phyloP scores from a whole-genome alignment of 2,113 vertebrate species.

The Taurulus bubalis region DNA sequence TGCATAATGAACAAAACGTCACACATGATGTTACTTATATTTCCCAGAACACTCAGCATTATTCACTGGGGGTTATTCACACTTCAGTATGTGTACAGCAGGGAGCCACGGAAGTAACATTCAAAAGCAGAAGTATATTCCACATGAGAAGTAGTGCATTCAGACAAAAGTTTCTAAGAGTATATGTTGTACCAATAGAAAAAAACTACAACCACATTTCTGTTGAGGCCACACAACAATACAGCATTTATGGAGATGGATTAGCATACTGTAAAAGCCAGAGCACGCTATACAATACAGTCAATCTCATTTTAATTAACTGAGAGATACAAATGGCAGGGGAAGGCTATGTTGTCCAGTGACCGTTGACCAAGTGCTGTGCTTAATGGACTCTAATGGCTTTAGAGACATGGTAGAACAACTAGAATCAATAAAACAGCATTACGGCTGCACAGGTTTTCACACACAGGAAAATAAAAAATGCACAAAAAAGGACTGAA shows the following conservation, averaged over 20 bases:
- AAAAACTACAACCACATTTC: background rate
- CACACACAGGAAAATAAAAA: slow-evolving; percentile 16
- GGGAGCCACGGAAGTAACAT: background rate
- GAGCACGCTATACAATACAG: background rate
- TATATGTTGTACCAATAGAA: background rate
- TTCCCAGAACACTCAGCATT: slow-evolving; percentile 15
- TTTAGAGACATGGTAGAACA: slow-evolving; percentile 17
- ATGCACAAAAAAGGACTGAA: background rate
- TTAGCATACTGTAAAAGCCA: background rate
- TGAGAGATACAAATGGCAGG: slow-evolving; percentile 9
- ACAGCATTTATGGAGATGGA: background rate
- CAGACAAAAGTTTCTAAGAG: background rate
- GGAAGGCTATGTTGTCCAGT: slow-evolving; percentile 4
- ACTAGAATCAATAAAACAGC: slow-evolving; percentile 42
- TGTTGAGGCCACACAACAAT: background rate
- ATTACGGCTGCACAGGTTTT: slow-evolving; percentile 12
- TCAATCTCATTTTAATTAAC: slow-evolving; percentile 38
- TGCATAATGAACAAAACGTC: slow-evolving; percentile 14
- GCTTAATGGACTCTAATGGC: slow-evolving; percentile 52
- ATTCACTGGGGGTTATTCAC: background rate
- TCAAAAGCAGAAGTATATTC: slow-evolving; percentile 31
- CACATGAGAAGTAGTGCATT: slow-evolving; percentile 6
- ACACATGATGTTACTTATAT: background rate
- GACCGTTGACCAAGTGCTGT: slow-evolving; percentile 22
- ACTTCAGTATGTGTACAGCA: no score